These are phyloP conservation scores for Enteromius thamalakanensis DNA, from an alignment of 2,797 vertebrate genomes.

Conservation along the genomic window DNA sequence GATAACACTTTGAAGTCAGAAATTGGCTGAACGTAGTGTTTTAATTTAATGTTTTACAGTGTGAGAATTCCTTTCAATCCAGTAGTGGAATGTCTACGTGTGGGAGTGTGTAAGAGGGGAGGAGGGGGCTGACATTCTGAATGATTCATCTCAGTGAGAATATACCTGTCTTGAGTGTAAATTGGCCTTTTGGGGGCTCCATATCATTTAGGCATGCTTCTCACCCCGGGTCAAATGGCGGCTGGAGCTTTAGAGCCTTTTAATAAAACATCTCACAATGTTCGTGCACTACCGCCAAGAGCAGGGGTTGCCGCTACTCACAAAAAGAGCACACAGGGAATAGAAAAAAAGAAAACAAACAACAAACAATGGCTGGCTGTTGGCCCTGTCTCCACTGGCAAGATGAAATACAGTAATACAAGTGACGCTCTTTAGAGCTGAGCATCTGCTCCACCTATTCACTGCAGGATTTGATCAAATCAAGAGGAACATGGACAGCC, in stretches of 20 bases:
- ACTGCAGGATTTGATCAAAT: conserved; percentile 46
- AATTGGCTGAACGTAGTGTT: too few relatives aligned
- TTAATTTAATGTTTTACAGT: too few relatives aligned
- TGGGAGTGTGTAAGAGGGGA: background rate
- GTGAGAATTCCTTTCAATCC: background rate
- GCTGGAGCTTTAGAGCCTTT: conserved; percentile 53
- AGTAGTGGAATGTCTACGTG: background rate
- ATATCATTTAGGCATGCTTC: conserved; percentile 56
- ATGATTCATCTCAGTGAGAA: conserved; percentile 61
- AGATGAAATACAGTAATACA: conserved; percentile 50
- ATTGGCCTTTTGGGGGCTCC: conserved; percentile 60
- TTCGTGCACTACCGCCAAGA: conserved; percentile 51
- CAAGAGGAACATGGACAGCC: conserved; percentile 27
- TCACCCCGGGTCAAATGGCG: conserved; percentile 56
- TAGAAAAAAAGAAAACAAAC: conserved; percentile 44
- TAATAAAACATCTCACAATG: conserved; percentile 62
- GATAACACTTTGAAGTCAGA: too few relatives aligned
- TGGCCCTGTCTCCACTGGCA: conserved; percentile 38
- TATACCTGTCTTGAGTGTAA: conserved; percentile 61
- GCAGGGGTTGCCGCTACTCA: conserved; percentile 29
- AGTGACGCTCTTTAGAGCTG: conserved; percentile 26
- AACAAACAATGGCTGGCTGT: conserved; percentile 47
- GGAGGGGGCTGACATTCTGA: conserved; percentile 57
- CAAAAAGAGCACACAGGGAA: conserved; percentile 43
- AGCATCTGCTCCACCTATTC: conserved; percentile 46